These are phyloP conservation scores for Tetramorium parvispinum DNA, from an alignment of 1,140 invertebrate species.

Conservation along the genomic window DNA sequence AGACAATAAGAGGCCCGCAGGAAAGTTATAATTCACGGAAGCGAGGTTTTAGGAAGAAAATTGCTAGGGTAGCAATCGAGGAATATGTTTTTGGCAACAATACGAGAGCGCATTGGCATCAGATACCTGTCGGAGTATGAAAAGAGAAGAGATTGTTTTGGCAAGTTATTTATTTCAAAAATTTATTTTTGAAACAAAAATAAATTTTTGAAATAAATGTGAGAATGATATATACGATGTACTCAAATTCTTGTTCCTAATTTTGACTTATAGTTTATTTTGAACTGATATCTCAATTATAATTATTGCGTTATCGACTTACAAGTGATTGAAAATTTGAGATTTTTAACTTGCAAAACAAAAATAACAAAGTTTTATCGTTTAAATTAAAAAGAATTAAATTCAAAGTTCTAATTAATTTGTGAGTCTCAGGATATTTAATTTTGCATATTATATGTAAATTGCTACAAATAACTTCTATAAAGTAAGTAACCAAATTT, in stretches of 20 bases:
- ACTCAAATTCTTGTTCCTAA: neutral
- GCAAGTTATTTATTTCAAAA: constrained; percentile 2
- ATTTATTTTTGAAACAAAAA: neutral
- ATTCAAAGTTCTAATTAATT: neutral
- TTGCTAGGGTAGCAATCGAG: neutral
- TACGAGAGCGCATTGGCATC: constrained; percentile 22
- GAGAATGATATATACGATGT: neutral
- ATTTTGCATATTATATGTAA: neutral
- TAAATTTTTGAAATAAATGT: neutral
- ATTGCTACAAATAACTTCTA: neutral
- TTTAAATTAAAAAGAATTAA: neutral
- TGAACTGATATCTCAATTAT: neutral
- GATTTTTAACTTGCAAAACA: neutral
- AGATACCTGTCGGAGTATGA: constrained; percentile 19
- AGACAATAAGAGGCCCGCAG: constrained; percentile 7
- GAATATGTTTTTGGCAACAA: constrained; percentile 51
- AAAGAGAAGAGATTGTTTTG: neutral
- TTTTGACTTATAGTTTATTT: neutral
- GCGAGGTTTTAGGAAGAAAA: constrained; percentile 7
- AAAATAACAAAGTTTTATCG: neutral
- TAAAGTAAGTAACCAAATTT: neutral
- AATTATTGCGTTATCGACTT: too few species aligned
- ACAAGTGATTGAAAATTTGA: neutral
- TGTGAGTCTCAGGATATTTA: neutral
- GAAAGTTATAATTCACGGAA: constrained; percentile 18